A percentile compares a stretch with the other conserved stretches of the same genome.
Conservation (phyloP, 2,113 vertebrate species). For the Campylorhamphus procurvoides region DNA sequence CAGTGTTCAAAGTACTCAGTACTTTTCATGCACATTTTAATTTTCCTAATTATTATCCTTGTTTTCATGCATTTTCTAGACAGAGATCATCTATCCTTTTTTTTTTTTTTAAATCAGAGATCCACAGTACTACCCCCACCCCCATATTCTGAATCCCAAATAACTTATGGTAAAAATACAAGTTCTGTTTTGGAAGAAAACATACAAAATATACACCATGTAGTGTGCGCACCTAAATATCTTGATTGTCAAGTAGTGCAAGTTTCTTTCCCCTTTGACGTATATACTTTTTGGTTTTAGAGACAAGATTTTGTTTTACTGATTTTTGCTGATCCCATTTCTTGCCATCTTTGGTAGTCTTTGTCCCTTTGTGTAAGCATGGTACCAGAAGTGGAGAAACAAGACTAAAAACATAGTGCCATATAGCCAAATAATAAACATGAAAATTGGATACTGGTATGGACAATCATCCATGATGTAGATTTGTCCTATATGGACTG, state of each 20-base stretch:
- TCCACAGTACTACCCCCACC: neutral
- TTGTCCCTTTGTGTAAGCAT: constrained; percentile 94
- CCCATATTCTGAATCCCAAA: constrained; percentile 66
- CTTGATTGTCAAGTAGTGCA: constrained; percentile 78
- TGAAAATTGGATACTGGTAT: constrained; percentile 90
- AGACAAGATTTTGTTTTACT: constrained; percentile 70
- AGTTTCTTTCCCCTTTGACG: constrained; percentile 21
- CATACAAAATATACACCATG: constrained; percentile 68
- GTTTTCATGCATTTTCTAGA: constrained; percentile 26
- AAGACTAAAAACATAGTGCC: constrained; percentile 89
- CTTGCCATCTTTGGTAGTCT: constrained; percentile 86
- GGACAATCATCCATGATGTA: constrained; percentile 91
- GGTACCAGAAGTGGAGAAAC: constrained; percentile 98
- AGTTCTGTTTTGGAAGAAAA: constrained; percentile 71
- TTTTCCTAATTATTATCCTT: constrained; percentile 36
- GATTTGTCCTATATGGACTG: constrained; percentile 89
- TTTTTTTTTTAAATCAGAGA: neutral
- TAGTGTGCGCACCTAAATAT: constrained; percentile 51
- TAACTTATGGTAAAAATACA: constrained; percentile 80
- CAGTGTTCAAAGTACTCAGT: constrained; percentile 72
- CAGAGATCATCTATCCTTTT: neutral
- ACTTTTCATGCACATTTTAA: constrained; percentile 70
- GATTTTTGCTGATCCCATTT: constrained; percentile 80
- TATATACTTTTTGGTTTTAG: neutral
- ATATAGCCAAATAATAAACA: constrained; percentile 90